Conservation (phyloP, 2,113 vertebrate species). For the Corythornis madagascariensis region DNA sequence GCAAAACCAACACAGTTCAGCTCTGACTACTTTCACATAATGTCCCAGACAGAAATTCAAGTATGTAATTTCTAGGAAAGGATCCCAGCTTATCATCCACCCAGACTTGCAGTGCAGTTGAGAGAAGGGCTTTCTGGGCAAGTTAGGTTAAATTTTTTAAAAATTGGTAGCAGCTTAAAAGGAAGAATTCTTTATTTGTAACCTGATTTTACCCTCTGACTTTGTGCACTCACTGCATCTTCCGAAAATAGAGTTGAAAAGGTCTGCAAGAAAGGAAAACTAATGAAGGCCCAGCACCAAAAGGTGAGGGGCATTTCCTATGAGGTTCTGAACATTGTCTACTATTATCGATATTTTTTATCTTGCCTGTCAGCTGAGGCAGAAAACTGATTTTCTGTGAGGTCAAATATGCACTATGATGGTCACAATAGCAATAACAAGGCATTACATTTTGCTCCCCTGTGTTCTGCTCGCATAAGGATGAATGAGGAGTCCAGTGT, state of each 20-base stretch:
- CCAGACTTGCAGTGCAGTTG: neutral
- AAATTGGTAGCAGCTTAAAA: neutral
- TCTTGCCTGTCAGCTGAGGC: conserved; percentile 41
- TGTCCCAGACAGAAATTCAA: neutral
- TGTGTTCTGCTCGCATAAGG: conserved; percentile 9
- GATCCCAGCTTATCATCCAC: neutral
- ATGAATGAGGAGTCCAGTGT: conserved; percentile 4
- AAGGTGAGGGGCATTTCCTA: conserved; percentile 23
- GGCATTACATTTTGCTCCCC: conserved; percentile 34
- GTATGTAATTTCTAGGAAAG: neutral
- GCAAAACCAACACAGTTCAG: neutral
- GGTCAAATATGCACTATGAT: conserved; percentile 39
- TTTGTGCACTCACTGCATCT: neutral
- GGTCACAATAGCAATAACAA: conserved; percentile 48
- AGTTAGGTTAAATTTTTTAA: neutral
- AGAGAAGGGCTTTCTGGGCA: neutral
- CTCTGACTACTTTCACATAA: neutral
- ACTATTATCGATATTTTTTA: conserved; percentile 64
- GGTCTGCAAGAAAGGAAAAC: conserved; percentile 6
- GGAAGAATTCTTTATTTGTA: neutral
- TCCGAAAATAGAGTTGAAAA: conserved; percentile 35
- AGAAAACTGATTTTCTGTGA: conserved; percentile 49
- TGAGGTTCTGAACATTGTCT: neutral
- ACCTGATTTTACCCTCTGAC: conserved; percentile 28
- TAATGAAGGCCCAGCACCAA: neutral